phyloP scores from a whole-genome alignment of 2,888 invertebrate genomes.

The Trachelus tabidus region DNA sequence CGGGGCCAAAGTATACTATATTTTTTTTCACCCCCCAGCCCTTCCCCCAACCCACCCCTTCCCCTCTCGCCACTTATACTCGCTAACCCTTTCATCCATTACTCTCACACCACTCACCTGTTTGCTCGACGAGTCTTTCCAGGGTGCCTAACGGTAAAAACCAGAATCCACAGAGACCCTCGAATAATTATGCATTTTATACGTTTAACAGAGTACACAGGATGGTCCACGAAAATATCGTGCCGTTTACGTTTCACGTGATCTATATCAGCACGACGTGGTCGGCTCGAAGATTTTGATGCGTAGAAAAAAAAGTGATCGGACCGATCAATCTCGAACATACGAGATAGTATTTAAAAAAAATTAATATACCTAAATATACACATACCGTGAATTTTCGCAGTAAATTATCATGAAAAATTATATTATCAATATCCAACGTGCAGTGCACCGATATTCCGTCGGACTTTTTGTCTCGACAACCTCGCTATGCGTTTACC shows the following conservation, averaged over 20 bases:
- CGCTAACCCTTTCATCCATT: background rate
- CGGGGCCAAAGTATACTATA: background rate
- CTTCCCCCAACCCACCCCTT: rapidly evolving
- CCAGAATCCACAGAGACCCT: background rate
- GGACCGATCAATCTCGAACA: background rate
- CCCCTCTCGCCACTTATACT: background rate
- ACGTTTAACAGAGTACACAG: background rate
- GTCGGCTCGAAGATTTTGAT: background rate
- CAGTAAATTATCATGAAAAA: background rate
- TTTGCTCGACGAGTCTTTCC: background rate
- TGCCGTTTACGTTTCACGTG: background rate
- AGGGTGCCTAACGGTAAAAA: background rate
- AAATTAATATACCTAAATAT: background rate
- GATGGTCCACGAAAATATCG: background rate
- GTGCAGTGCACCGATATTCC: background rate
- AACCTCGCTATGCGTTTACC: background rate
- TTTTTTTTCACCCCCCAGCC: background rate
- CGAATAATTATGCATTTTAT: background rate
- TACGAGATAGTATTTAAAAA: background rate
- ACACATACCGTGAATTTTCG: background rate
- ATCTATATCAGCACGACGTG: background rate
- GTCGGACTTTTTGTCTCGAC: background rate
- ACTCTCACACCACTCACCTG: background rate
- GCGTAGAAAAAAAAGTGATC: background rate
- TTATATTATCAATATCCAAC: background rate